Percentiles rank a stretch among this genome's conserved stretches.
These are phyloP conservation scores for Sepioteuthis lessoniana DNA, from an alignment of 2,888 invertebrate genomes.

Conservation along the genomic window DNA sequence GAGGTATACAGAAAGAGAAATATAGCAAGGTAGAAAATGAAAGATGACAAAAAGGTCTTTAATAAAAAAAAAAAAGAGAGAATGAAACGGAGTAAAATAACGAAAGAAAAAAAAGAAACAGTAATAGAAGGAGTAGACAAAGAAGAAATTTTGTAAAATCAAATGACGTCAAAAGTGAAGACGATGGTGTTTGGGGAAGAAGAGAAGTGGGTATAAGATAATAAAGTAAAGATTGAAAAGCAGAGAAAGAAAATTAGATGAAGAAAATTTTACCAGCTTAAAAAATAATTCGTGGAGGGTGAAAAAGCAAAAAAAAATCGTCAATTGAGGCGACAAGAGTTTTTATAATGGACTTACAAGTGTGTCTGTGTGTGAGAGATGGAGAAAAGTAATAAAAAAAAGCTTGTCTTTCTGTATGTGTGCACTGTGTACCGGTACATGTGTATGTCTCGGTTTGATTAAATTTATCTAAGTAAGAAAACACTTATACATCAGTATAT, in stretches of 20 bases:
- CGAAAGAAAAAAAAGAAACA: neutral
- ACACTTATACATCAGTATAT: neutral
- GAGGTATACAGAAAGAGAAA: neutral
- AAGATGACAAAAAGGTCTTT: neutral
- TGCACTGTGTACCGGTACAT: neutral
- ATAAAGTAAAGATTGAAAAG: neutral
- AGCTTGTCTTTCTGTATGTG: neutral
- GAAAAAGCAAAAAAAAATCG: neutral
- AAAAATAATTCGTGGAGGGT: neutral
- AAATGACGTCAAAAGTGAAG: neutral
- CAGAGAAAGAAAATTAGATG: slow-evolving; percentile 1
- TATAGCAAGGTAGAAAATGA: neutral
- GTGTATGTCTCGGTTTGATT: neutral
- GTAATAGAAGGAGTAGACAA: neutral
- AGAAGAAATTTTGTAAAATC: neutral
- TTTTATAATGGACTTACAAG: neutral
- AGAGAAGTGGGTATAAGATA: neutral
- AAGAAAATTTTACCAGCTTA: slow-evolving; percentile 8
- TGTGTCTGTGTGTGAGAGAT: neutral
- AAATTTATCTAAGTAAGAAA: neutral
- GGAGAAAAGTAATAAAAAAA: neutral
- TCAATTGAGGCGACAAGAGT: neutral
- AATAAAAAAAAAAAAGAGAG: neutral
- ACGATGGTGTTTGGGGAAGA: neutral
- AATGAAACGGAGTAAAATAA: neutral